These are phyloP conservation scores for Symphodus melops DNA, from an alignment of 2,113 vertebrate genomes.

Conservation along the genomic window DNA sequence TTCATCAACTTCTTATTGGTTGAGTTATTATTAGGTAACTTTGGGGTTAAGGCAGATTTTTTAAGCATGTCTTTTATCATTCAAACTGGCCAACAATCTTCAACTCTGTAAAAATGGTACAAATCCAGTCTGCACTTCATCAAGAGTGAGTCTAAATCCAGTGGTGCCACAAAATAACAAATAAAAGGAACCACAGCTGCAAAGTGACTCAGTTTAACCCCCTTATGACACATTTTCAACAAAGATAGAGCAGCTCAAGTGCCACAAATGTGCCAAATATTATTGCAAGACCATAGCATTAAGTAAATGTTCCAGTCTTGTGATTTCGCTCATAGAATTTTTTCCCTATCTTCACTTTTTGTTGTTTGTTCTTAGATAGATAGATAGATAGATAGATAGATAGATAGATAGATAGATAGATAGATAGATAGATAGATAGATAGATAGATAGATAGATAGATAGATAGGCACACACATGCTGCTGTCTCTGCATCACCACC, in stretches of 20 bases:
- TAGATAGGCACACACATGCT: slow-evolving; percentile 68
- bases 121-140: background rate
- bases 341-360: background rate
- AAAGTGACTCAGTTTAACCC: background rate
- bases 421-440: slow-evolving; percentile 62
- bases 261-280: background rate
- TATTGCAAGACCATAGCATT: slow-evolving; percentile 16
- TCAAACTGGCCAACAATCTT: background rate
- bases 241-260: slow-evolving; percentile 10
- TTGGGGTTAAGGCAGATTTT: background rate
- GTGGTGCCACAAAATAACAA: background rate
- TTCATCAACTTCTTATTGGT: slow-evolving; percentile 9
- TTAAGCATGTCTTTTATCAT: background rate
- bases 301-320: background rate
- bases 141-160: background rate
- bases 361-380: slow-evolving; percentile 36
- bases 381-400: slow-evolving; percentile 60
- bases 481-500: slow-evolving; percentile 64
- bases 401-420: slow-evolving; percentile 64
- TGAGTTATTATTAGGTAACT: background rate
- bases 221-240: background rate
- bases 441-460: slow-evolving; percentile 68
- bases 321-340: background rate
- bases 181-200: slow-evolving; percentile 18
- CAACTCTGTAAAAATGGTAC: background rate